Percentiles rank a stretch among this genome's conserved stretches.
Conservation (phyloP, 2,888 invertebrate genomes). For the Sphinx pinastri region DNA sequence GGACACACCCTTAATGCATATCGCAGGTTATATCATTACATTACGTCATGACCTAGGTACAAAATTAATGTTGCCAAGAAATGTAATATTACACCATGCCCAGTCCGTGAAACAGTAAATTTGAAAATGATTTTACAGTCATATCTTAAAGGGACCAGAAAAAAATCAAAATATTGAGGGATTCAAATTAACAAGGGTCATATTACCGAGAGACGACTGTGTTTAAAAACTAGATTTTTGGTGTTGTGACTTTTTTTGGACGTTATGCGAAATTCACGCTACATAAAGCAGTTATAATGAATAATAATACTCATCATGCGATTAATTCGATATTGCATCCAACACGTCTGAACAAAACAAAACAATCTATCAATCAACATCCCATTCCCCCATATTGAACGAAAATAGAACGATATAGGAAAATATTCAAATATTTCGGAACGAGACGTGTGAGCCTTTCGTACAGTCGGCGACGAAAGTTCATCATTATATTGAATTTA, state of each 20-base stretch:
- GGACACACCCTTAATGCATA: neutral
- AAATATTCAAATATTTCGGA: slow-evolving; percentile 24
- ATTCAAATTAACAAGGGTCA: too few relatives aligned
- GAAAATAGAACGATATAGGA: slow-evolving; percentile 24
- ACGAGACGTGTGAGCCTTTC: neutral
- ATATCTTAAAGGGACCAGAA: too few relatives aligned
- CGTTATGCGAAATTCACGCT: too few relatives aligned
- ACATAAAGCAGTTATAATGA: too few relatives aligned
- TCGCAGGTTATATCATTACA: neutral
- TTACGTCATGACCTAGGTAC: neutral
- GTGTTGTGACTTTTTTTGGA: too few relatives aligned
- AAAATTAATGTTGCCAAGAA: too few relatives aligned
- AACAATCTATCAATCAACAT: slow-evolving; percentile 26
- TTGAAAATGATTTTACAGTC: too few relatives aligned
- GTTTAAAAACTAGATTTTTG: too few relatives aligned
- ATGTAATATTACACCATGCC: too few relatives aligned
- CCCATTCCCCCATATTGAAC: neutral
- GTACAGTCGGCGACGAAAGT: slow-evolving; percentile 1
- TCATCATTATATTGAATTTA: neutral
- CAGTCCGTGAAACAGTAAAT: too few relatives aligned
- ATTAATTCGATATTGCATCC: neutral
- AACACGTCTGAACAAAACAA: slow-evolving; percentile 24
- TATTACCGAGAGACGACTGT: too few relatives aligned
- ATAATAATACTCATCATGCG: neutral
- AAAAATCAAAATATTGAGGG: too few relatives aligned